Evolutionary conservation across 2,113 vertebrate species (phyloP).

Genomic region (Myxocyprinus asiaticus): DNA sequence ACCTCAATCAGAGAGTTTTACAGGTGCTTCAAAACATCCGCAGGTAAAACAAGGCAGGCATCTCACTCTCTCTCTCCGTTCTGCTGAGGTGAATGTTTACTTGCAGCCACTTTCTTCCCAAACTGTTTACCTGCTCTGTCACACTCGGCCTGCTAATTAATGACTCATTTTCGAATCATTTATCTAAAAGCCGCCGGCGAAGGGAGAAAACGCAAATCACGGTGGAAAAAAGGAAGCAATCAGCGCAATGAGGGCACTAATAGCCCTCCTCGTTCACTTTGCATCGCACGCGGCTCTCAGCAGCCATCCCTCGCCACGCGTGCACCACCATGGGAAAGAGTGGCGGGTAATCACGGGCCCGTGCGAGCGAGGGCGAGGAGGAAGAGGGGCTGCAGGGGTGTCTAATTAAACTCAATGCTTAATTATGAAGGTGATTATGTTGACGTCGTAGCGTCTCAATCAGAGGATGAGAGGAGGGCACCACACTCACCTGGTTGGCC

Average conservation of each 20-base stretch:
- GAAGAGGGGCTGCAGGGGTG: constrained; percentile 62
- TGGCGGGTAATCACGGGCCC: constrained; percentile 67
- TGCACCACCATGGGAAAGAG: constrained; percentile 58
- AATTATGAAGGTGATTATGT: constrained; percentile 78
- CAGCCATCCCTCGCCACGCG: constrained; percentile 59
- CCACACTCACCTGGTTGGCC: constrained; percentile 90
- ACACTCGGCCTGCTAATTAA: constrained; percentile 77
- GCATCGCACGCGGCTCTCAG: constrained; percentile 18
- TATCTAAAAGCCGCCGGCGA: constrained; percentile 70
- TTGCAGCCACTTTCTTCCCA: constrained; percentile 69
- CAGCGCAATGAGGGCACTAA: constrained; percentile 66
- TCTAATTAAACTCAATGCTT: constrained; percentile 76
- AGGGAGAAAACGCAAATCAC: constrained; percentile 61
- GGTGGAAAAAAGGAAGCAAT: constrained; percentile 69
- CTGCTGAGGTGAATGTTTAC: constrained; percentile 71
- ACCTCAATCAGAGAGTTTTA: constrained; percentile 8
- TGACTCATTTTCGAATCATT: constrained; percentile 77
- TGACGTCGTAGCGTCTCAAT: constrained; percentile 62
- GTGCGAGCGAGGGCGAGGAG: constrained; percentile 3
- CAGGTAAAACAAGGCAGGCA: constrained; percentile 8
- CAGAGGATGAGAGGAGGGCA: constrained; percentile 54
- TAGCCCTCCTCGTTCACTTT: constrained; percentile 49
- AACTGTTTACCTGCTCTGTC: constrained; percentile 79
- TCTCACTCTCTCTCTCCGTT: constrained; percentile 50
- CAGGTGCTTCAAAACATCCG: not conserved